Evolutionary conservation across 1,140 invertebrate genomes (phyloP), one percentile per base, ranked within the genome.

Genomic region (Drosophila nannoptera): DNA sequence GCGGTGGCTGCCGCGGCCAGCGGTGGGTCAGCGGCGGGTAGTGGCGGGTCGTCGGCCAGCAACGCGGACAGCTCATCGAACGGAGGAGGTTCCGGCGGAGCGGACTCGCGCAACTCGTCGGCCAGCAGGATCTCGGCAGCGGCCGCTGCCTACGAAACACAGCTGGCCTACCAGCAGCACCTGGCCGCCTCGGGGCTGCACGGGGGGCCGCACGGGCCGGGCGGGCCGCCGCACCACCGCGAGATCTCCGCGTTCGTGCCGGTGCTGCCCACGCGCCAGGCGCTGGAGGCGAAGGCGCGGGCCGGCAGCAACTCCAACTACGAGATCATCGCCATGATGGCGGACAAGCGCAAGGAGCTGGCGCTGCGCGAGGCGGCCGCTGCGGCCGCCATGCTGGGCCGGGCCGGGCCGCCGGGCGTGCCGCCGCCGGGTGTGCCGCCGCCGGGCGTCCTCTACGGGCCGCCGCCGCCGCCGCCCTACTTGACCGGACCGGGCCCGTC

Each of bases 271-370:
- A 94, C 94, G n/a, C 91, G 94, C 73, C 91, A 91, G 14, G 45
- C 75, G 7, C 90, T 94, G 64, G 74, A 90, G 50, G 90, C 90
- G 38, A 88, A 86, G 62, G 90, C 89, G 22, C 88, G 91, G 4
- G 91, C 92, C 61, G 90, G 91, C 48, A 86, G 77, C 48, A 81
- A 80, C 36, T 93, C 94, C 3, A 92, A 91, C 69, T 95, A 94
- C 80, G 94, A 96, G 70, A 92, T 96, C 64, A 94, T 95, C 91
- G 94, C 94, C 16, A 95, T 96, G 93, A 95, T 96, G 94, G 94
- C 94, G 0, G 95, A 96, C 83, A 96, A 96, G 83, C 90, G 94
- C 29, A 96, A 96, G 83, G 95, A 96, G 77, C 89, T 96, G 55
- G 94, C 94, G 0, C 84, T 94, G 32, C 89, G 93, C 14, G 93